Evolutionary conservation across 2,888 invertebrate species (phyloP).

Genomic region (Nysson spinosus): DNA sequence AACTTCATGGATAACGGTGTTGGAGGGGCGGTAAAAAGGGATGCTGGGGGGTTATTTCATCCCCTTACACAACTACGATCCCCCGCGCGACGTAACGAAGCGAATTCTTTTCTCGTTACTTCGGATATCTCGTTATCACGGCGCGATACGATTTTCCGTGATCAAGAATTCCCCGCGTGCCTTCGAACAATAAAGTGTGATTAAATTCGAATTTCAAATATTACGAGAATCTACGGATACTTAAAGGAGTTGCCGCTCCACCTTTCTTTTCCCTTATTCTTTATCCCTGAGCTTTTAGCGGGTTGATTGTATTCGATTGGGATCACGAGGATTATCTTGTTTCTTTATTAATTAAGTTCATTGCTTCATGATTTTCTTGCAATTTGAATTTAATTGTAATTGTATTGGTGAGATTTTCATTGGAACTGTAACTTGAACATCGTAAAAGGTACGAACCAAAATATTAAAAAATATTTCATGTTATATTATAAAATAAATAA

Average conservation of each 20-base stretch:
- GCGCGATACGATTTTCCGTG: slow-evolving; percentile 20
- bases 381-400: no score
- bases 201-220: slow-evolving; percentile 50
- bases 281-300: no score
- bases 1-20: slow-evolving; percentile 50
- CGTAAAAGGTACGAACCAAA: no score
- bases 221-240: slow-evolving; percentile 7
- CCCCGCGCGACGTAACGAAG: slow-evolving; percentile 31
- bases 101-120: slow-evolving; percentile 40
- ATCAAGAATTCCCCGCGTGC: slow-evolving; percentile 42
- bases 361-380: no score
- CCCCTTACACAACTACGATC: not conserved
- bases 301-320: no score
- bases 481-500: no score
- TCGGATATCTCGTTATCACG: slow-evolving; percentile 31
- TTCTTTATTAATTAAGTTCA: no score
- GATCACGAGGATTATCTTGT: no score
- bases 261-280: not conserved
- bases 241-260: slow-evolving; percentile 10
- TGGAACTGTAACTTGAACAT: no score
- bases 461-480: no score
- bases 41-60: not conserved
- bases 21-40: not conserved
- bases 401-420: no score
- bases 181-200: slow-evolving; percentile 38